Base-by-base conservation (phyloP, 2,888 invertebrate genomes). In the Sinelater perroti region DNA sequence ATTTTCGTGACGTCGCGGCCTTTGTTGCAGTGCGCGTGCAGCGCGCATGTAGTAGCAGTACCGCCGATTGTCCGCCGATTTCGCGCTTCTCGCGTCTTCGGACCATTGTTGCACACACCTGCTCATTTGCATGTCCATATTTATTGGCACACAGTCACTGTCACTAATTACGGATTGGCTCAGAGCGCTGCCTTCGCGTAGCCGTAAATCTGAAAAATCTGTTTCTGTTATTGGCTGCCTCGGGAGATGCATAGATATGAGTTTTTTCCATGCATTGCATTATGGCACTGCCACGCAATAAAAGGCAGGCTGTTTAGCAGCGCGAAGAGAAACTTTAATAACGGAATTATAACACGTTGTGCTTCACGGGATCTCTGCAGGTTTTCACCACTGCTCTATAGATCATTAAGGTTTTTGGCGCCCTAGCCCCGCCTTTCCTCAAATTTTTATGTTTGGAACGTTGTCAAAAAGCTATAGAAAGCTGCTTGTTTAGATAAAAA, bases 81-180 rank as follows among this genome's bases (percentile, higher is more conserved):
- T 49, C 24, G 31, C 50, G 42, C 30, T 31, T 40, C 26, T 40
- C 14, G 26, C 17, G 31, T 38, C 50, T 38, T 50, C 11, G 30
- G 35, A 51, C n/a, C 30, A 30, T 51, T 40, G 11, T 30, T 24
- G 13, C 17, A 24, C 60, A 63, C 61, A 61, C 63, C 60, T 61
- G 63, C 55, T 58, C 35, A 63, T 61, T 57, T 58, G 21, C 60
- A 63, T 63, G 55, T 55, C 51, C 42, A 24, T 21, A 61, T 61
- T 63, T 60, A 63, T 63, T 58, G 52, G 60, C 38, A 51, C 40
- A 49, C 51, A 61, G 58, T 63, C 47, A 55, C 40, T 51, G 51
- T 61, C 53, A 38, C 51, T 50, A 49, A 45, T 26, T 46, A 42
- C 56, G 33, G 60, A 60, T 62, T 57, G 57, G 58, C 44, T 30